Conservation (phyloP, 2,113 vertebrate genomes). For the Rallus limicola region DNA sequence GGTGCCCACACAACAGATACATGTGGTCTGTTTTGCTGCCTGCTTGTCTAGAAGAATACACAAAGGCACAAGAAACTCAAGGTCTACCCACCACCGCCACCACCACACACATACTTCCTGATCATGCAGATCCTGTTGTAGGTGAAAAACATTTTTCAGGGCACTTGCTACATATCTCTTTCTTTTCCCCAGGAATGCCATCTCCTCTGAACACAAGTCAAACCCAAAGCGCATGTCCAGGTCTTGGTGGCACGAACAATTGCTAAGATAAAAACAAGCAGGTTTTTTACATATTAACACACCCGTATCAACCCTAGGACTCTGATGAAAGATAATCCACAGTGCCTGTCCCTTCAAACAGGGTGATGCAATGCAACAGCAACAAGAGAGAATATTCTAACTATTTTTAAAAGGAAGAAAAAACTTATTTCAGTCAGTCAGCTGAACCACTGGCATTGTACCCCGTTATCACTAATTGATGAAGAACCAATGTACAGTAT, state of each 20-base stretch:
- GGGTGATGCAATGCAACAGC: not conserved
- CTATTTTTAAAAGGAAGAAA: not conserved
- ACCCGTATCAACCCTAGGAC: not conserved
- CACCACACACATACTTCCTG: conserved; percentile 67
- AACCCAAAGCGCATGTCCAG: conserved; percentile 83
- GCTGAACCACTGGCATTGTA: not conserved
- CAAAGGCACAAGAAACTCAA: not conserved
- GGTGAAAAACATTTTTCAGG: conserved; percentile 78
- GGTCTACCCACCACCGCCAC: not conserved
- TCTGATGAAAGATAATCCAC: not conserved
- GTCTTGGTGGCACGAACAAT: conserved; percentile 58
- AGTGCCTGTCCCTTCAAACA: not conserved
- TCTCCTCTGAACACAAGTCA: conserved; percentile 80
- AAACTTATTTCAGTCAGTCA: not conserved
- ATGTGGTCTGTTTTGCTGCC: not conserved
- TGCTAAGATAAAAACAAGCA: conserved; percentile 23
- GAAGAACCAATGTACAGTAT: not conserved
- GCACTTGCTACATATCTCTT: conserved; percentile 73
- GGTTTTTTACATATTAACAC: not conserved
- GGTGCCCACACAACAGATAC: not conserved
- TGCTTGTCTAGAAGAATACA: not conserved
- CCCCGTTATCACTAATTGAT: not conserved
- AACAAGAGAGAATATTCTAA: not conserved
- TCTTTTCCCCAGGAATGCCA: conserved; percentile 81
- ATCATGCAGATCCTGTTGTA: conserved; percentile 70